Conservation (phyloP, 2,797 vertebrate species). For the Sandelia bainsii region DNA sequence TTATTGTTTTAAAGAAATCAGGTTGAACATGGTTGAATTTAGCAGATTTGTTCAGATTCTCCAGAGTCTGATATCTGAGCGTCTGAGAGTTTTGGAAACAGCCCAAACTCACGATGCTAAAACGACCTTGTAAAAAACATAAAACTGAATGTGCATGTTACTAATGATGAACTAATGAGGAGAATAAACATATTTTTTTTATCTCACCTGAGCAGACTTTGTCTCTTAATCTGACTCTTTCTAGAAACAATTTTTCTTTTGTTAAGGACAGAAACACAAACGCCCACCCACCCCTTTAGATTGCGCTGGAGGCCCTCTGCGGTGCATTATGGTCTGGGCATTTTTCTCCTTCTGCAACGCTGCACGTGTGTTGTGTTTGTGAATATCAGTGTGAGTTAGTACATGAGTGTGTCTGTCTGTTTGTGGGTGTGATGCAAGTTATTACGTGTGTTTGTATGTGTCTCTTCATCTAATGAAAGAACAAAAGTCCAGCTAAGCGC, state of each 20-base stretch:
- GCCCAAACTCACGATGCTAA: too few relatives aligned
- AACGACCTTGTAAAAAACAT: too few relatives aligned
- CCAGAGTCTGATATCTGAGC: too few relatives aligned
- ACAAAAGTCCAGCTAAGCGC: constrained; percentile 33
- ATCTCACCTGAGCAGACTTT: background rate
- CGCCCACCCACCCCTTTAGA: constrained; percentile 33
- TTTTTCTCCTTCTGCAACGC: constrained; percentile 51
- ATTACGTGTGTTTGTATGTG: background rate
- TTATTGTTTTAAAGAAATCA: too few relatives aligned
- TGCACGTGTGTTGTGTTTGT: constrained; percentile 49
- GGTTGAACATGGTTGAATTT: too few relatives aligned
- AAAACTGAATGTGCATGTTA: too few relatives aligned
- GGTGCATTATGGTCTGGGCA: constrained; percentile 48
- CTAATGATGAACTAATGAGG: too few relatives aligned
- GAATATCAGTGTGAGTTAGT: constrained; percentile 13
- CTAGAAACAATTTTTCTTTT: constrained; percentile 8
- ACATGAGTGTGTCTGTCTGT: constrained; percentile 12
- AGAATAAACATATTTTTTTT: too few relatives aligned
- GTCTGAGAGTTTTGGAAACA: too few relatives aligned
- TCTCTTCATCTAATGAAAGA: constrained; percentile 37
- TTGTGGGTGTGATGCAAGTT: background rate
- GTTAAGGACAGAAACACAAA: constrained; percentile 11
- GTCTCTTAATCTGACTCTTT: background rate
- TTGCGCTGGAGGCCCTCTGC: constrained; percentile 31
- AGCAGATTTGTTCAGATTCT: too few relatives aligned